Evolutionary conservation across 2,113 vertebrate genomes (phyloP), one percentile per base, ranked within the genome.

Genomic region (Ochotona curzoniae): DNA sequence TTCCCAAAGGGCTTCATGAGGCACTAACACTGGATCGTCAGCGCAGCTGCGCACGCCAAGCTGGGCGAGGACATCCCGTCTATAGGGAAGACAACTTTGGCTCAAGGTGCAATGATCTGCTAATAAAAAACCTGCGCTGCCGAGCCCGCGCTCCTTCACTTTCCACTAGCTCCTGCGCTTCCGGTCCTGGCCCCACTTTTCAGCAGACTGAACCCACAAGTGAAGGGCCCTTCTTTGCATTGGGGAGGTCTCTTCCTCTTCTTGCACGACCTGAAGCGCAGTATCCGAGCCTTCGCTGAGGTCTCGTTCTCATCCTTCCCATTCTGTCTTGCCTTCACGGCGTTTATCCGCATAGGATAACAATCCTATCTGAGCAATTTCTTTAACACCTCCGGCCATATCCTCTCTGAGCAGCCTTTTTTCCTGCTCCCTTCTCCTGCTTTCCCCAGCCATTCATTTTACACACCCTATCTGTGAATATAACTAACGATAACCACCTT

Each of bases 321-420:
- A 74, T 35, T 30, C 60, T 89, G 73, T 21, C 76, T 91, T 91
- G 75, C 92, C 80, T 49, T 86, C 81, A 54, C 17, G 70, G 25
- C 30, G 61, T 0, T 38, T 82, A 66, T 13, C 38, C 35, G 23
- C 14, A 90, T 26, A 26, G 38, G 38, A 44, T 44, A 44, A 44
- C 38, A 44, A 44, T 44, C 38, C 38, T 44, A 44, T 44, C 38
- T 44, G 38, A 44, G 38, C 38, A 44, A 44, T 6, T 44, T 44
- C 38, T 44, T 44, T 44, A 44, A 44, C 38, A 44, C 38, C 38
- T 44, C 38, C 6, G 38, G 38, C 38, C 38, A 44, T 44, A 44
- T 44, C 38, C 38, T 44, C 38, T 44, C 38, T 44, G 38, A 44
- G 38, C 38, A 44, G 38, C 38, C 38, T 44, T 44, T 44, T 44